Evolutionary conservation across 2,113 vertebrate genomes (phyloP).

Genomic region (Nothoprocta pentlandii): DNA sequence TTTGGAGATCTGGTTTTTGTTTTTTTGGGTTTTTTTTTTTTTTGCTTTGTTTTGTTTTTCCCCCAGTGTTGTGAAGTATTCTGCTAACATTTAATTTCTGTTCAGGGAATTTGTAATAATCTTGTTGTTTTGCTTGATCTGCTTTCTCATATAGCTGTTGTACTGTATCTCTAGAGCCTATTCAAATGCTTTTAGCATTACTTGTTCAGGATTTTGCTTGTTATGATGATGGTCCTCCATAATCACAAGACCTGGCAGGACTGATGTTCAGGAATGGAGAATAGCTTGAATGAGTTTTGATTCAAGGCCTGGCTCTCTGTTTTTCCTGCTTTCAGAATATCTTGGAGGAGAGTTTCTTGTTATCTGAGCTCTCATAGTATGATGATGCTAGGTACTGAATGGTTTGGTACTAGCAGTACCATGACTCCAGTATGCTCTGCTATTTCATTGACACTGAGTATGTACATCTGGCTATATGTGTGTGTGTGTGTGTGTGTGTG

Average conservation of each 20-base stretch:
- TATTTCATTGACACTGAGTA: not conserved
- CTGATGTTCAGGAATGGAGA: not conserved
- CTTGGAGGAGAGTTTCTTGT: not conserved
- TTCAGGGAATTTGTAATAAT: conserved; percentile 49
- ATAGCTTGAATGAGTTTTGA: not conserved
- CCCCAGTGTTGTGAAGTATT: conserved; percentile 26
- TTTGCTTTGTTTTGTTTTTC: not conserved
- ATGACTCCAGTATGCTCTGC: not conserved
- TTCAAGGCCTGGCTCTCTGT: fast-evolving
- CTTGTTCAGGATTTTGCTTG: not conserved
- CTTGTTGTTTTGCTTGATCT: conserved; percentile 62
- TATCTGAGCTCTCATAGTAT: not conserved
- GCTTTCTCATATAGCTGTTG: conserved; percentile 3
- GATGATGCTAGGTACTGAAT: not conserved
- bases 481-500: not conserved
- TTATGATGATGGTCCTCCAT: not conserved
- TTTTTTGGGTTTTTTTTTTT: no score
- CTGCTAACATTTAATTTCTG: conserved; percentile 43
- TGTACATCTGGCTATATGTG: not conserved
- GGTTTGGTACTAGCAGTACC: not conserved
- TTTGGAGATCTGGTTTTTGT: conserved; percentile 42
- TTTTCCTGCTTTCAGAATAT: not conserved
- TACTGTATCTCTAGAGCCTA: conserved; percentile 12
- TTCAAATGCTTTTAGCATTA: conserved; percentile 29
- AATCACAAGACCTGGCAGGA: not conserved